These are phyloP conservation scores for Poecile montanus DNA, from an alignment of 2,797 vertebrate genomes.

Conservation along the genomic window DNA sequence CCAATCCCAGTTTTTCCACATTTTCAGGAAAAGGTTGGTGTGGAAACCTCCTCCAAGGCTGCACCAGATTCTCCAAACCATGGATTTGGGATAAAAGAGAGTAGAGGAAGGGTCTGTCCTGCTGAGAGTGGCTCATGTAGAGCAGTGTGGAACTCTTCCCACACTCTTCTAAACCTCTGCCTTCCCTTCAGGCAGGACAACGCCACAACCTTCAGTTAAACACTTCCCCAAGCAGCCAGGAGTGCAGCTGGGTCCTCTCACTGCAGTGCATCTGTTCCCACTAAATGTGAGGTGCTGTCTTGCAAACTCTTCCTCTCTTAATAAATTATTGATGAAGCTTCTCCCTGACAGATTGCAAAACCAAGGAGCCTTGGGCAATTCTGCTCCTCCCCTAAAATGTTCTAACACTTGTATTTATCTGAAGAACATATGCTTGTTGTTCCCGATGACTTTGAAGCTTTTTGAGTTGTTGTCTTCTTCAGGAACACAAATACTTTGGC, in stretches of 20 bases:
- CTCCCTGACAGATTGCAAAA: constrained; percentile 11
- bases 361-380: not conserved
- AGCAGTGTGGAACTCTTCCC: accelerated
- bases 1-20: not conserved
- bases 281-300: not conserved
- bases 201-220: not conserved
- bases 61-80: not conserved
- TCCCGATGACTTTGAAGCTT: constrained; percentile 20
- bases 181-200: not conserved
- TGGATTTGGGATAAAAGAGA: not conserved
- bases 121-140: not conserved
- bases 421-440: not conserved
- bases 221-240: not conserved
- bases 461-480: not conserved
- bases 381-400: not conserved
- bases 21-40: not conserved
- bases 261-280: not conserved
- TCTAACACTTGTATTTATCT: constrained; percentile 17
- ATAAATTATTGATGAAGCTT: constrained; percentile 56
- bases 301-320: not conserved
- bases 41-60: not conserved
- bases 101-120: not conserved
- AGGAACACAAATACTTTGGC: not conserved
- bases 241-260: not conserved
- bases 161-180: not conserved